Evolutionary conservation across 2,888 invertebrate genomes (phyloP).

Genomic region (Norana najaformis): DNA sequence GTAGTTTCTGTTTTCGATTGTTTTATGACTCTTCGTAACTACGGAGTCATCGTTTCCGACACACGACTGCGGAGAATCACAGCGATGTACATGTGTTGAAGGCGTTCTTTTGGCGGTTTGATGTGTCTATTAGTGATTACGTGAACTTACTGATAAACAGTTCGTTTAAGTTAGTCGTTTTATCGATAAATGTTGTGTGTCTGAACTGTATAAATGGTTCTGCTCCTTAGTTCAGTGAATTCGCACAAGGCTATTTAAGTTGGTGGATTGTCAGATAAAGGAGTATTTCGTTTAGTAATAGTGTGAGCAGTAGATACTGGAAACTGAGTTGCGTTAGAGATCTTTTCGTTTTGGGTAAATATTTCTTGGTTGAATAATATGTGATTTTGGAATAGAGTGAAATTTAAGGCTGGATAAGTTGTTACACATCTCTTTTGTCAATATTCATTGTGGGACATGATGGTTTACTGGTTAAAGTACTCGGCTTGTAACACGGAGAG

Average conservation of each 20-base stretch:
- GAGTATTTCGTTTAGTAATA: background rate
- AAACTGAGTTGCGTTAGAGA: background rate
- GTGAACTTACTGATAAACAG: background rate
- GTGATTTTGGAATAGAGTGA: background rate
- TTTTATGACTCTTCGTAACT: background rate
- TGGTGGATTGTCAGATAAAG: background rate
- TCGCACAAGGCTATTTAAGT: background rate
- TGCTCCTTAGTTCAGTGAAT: background rate
- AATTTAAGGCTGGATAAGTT: too few relatives aligned
- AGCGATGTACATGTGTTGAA: background rate
- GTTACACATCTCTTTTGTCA: too few relatives aligned
- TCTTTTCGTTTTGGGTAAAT: background rate
- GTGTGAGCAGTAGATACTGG: background rate
- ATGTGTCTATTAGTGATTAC: background rate
- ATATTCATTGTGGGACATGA: too few relatives aligned
- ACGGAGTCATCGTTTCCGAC: background rate
- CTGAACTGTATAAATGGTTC: background rate
- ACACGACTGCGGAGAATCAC: background rate
- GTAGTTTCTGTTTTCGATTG: too few relatives aligned
- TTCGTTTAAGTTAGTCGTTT: background rate
- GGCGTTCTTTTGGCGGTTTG: background rate
- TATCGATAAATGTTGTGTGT: background rate
- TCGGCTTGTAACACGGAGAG: too few relatives aligned
- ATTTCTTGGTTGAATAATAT: constrained; percentile 1
- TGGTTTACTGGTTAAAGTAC: too few relatives aligned